Conservation (phyloP, 2,797 vertebrate genomes). For the Glossophaga mutica region DNA sequence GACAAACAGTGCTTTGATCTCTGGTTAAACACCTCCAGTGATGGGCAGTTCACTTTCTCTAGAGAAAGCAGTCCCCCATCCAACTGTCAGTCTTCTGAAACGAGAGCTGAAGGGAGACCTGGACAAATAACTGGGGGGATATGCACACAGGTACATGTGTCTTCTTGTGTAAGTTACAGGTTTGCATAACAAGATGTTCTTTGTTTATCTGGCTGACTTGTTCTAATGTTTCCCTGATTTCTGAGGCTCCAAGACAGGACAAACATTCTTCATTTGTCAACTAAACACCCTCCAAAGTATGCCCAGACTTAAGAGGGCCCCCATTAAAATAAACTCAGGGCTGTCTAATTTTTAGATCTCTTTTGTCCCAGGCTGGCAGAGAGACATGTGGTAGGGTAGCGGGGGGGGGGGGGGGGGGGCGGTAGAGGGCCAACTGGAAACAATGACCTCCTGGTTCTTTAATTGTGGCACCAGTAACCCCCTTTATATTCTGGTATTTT, state of each 20-base stretch:
- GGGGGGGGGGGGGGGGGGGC: too few relatives aligned
- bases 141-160: background rate
- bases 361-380: constrained; percentile 48
- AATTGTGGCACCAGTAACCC: constrained; percentile 65
- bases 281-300: constrained; percentile 34
- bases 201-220: background rate
- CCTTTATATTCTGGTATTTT: constrained; percentile 68
- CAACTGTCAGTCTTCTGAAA: background rate
- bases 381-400: background rate
- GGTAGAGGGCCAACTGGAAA: background rate
- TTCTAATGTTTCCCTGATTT: constrained; percentile 27
- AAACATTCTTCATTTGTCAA: constrained; percentile 33
- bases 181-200: background rate
- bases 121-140: background rate
- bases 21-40: background rate
- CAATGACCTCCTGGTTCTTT: constrained; percentile 47
- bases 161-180: background rate
- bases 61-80: background rate
- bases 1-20: background rate
- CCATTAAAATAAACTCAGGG: constrained; percentile 40
- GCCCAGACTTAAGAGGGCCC: constrained; percentile 8
- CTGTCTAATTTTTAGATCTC: constrained; percentile 49
- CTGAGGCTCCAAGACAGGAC: background rate
- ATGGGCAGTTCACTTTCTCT: background rate
- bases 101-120: background rate